Base-by-base conservation (phyloP, 1,140 invertebrate genomes). In the Mya arenaria region DNA sequence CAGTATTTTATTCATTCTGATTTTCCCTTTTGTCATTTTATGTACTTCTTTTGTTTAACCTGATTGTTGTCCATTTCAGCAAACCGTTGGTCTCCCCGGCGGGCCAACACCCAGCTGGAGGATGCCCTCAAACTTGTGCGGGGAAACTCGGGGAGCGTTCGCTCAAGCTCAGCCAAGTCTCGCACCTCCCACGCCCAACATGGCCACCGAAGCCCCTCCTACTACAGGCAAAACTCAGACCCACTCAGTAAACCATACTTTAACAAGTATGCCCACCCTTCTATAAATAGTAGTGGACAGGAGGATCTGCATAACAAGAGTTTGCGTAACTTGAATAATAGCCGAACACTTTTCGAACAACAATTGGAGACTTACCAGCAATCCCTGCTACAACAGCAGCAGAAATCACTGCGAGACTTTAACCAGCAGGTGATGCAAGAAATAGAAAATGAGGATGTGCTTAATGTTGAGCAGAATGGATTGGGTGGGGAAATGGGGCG, bases 311-410 rank as follows among this genome's bases (percentile, higher is more conserved):
- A 88, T 72, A 84, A 88, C 69, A 68, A 82, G 60, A 90, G 88
- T 58, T 41, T 89, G 69, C 72, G 85, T 19, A 90, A 90, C 74
- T 81, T 88, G 30, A 87, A 83, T 41, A 88, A 81, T 69, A 90
- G 88, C 69, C 82, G 84, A 25, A 88, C 72, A 74, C 77, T 90
- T 44, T 91, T 91, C 85, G 90, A 91, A 72, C 87, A 89, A 62
- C 89, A 91, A 74, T 75, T 91, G 25, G 84, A 89, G 52, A 75
- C 86, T 2, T 85, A 89, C 28, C 89, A 90, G 58, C 84, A 87
- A 56, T 68, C 87, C 10, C 52, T 90, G 32, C 17, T 85, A 19
- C 75, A 90, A 30, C 88, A 91, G 63, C 89, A 90, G 60, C 80
- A 90, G 74, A 86, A 89, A 55, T 84, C 86, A 1, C 80, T 90